Percentiles rank a stretch among this genome's conserved stretches.
Evolutionary conservation across 1,140 invertebrate species (phyloP).

Genomic region (Rhyzopertha dominica): DNA sequence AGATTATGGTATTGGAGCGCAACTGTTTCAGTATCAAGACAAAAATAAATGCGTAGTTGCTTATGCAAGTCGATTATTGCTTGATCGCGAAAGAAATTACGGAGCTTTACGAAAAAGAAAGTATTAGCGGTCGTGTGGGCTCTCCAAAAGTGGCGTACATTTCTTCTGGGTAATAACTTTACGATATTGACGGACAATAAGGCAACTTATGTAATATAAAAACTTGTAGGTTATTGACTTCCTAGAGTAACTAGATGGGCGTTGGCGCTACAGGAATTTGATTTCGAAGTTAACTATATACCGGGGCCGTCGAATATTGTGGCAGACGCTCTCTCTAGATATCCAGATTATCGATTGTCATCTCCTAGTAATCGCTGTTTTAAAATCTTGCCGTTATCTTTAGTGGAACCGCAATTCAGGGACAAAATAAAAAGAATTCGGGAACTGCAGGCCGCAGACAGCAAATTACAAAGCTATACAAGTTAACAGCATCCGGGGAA

Average conservation of each 20-base stretch:
- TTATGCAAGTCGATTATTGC: neutral
- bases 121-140: constrained; percentile 1
- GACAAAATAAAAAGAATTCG: too few relatives aligned
- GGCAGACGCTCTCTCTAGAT: neutral
- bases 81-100: constrained; percentile 1
- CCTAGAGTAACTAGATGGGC: constrained; percentile 2
- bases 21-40: constrained; percentile 2
- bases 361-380: constrained; percentile 2
- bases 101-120: constrained; percentile 7
- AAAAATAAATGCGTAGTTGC: constrained; percentile 4
- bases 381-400: neutral
- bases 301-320: neutral
- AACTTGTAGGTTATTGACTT: constrained; percentile 1
- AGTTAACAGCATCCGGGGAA: too few relatives aligned
- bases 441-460: neutral
- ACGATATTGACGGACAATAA: neutral
- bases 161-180: neutral
- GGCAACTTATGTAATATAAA: constrained; percentile 3
- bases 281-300: neutral
- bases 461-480: neutral
- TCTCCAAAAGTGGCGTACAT: neutral
- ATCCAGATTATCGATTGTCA: neutral
- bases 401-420: too few relatives aligned
- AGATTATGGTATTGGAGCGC: neutral
- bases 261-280: constrained; percentile 2